Conservation (phyloP, 2,113 vertebrate genomes). For the Paradoxurus hermaphroditus region DNA sequence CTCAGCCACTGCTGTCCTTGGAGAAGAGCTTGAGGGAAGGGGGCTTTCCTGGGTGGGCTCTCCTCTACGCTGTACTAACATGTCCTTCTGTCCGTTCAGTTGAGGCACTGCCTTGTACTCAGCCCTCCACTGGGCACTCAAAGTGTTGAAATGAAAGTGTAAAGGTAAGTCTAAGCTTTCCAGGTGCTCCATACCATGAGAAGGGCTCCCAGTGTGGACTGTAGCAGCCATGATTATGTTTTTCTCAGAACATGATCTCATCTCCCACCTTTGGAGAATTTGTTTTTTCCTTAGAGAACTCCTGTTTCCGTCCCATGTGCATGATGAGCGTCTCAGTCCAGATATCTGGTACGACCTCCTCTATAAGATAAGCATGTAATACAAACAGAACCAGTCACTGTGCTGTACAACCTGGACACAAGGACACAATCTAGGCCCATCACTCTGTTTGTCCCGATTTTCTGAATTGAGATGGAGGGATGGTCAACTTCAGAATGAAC, state of each 20-base stretch:
- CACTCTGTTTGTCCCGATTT: background rate
- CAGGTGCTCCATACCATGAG: background rate
- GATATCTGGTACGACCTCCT: background rate
- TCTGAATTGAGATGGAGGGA: background rate
- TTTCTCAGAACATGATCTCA: background rate
- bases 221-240: background rate
- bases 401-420: background rate
- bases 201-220: background rate
- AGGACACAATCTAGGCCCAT: background rate
- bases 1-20: background rate
- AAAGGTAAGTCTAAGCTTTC: background rate
- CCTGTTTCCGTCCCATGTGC: background rate
- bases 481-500: background rate
- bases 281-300: background rate
- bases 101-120: background rate
- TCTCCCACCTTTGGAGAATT: background rate
- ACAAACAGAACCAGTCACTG: background rate
- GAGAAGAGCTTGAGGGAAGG: background rate
- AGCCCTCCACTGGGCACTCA: background rate
- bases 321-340: background rate
- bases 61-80: background rate
- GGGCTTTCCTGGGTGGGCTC: background rate
- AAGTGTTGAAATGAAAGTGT: background rate
- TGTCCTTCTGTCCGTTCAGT: background rate
- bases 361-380: background rate